Evolutionary conservation across 2,113 vertebrate genomes (phyloP).

Genomic region (Alosa alosa): DNA sequence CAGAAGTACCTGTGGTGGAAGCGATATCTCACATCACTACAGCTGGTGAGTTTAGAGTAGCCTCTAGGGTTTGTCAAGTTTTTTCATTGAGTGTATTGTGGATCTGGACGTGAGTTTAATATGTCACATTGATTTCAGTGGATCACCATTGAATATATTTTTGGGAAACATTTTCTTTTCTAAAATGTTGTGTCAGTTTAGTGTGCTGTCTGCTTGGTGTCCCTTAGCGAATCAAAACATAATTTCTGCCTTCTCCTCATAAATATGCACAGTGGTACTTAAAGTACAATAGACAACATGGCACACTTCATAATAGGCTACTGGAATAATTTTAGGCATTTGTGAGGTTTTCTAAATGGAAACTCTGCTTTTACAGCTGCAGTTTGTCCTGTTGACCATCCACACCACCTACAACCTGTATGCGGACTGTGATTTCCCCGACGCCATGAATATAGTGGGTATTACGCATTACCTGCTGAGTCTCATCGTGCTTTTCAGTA

Average conservation of each 20-base stretch:
- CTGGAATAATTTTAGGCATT: not conserved
- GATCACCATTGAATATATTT: too few species aligned
- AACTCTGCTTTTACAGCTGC: constrained; percentile 60
- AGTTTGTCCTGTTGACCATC: constrained; percentile 69
- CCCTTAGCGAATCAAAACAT: too few species aligned
- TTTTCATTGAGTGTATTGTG: too few species aligned
- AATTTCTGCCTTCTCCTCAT: too few species aligned
- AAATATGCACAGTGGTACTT: too few species aligned
- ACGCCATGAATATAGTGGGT: constrained; percentile 64
- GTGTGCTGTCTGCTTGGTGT: not conserved
- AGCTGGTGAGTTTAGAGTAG: constrained; percentile 70
- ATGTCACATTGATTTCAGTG: too few species aligned
- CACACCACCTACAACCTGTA: constrained; percentile 72
- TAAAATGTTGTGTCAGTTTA: not conserved
- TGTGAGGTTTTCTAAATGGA: not conserved
- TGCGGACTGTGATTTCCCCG: constrained; percentile 66
- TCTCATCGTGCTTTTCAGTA: constrained; percentile 72
- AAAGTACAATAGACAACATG: not conserved
- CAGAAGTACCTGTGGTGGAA: constrained; percentile 76
- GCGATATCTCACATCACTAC: constrained; percentile 69
- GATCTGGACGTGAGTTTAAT: too few species aligned
- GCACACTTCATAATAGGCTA: not conserved
- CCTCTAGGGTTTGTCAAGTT: too few species aligned
- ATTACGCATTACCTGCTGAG: constrained; percentile 68
- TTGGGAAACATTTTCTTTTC: too few species aligned